Evolutionary conservation across 1,140 invertebrate genomes (phyloP).

Genomic region (Drosophila willistoni): DNA sequence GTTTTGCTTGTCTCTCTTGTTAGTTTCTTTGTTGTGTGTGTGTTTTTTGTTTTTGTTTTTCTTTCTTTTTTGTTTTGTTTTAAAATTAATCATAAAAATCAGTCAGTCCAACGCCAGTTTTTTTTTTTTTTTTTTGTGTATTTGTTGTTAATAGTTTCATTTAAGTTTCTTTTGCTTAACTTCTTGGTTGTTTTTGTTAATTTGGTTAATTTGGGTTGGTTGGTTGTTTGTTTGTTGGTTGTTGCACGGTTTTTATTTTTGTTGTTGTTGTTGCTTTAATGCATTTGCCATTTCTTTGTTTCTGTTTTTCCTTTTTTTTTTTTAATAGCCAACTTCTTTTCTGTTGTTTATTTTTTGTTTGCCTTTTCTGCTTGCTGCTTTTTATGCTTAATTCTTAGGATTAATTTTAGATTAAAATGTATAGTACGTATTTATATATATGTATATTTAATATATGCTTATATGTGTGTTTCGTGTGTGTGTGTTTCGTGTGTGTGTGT

Average conservation of each 20-base stretch:
- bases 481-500: no score
- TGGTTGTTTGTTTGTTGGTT: constrained; percentile 22
- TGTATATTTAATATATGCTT: constrained; percentile 46
- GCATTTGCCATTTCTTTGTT: background rate
- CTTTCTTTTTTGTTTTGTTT: constrained; percentile 19
- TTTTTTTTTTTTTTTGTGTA: background rate
- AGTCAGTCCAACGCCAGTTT: constrained; percentile 73
- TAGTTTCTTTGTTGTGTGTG: constrained; percentile 11
- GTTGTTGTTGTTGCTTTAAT: constrained; percentile 27
- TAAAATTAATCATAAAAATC: constrained; percentile 79
- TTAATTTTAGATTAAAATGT: constrained; percentile 75
- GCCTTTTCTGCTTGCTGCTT: constrained; percentile 30
- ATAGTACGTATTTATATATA: constrained; percentile 59
- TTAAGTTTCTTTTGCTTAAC: constrained; percentile 30
- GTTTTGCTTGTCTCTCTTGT: background rate
- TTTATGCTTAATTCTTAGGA: constrained; percentile 20
- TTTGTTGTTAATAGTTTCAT: constrained; percentile 30
- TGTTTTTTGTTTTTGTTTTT: constrained; percentile 9
- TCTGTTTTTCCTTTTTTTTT: background rate
- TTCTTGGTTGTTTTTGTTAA: constrained; percentile 30
- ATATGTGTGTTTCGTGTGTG: constrained; percentile 25
- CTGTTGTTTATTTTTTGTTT: background rate
- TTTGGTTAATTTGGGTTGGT: constrained; percentile 40
- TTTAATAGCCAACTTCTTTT: constrained; percentile 24
- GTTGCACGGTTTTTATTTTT: background rate